Conservation (phyloP, 2,888 invertebrate genomes). For the Rhamphomyia laevipes region DNA sequence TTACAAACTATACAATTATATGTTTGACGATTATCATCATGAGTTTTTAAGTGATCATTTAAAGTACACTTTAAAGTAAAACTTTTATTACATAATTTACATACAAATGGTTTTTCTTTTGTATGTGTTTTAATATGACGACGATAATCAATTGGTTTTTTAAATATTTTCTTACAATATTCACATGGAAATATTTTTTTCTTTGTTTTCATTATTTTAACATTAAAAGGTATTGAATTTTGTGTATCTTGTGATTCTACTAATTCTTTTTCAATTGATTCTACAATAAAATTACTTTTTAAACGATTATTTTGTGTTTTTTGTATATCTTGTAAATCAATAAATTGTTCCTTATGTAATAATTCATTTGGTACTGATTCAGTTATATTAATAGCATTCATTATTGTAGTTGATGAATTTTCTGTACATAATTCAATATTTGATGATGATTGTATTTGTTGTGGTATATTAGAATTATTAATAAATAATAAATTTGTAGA, state of each 20-base stretch:
- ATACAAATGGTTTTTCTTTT: constrained; percentile 19
- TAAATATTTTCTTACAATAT: constrained; percentile 21
- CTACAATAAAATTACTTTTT: constrained; percentile 11
- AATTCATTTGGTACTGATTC: neutral
- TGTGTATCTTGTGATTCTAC: constrained; percentile 6
- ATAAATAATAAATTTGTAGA: no score
- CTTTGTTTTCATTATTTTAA: constrained; percentile 10
- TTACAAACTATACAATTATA: constrained; percentile 22
- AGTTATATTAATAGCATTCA: no score
- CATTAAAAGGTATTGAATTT: neutral
- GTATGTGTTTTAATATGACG: constrained; percentile 24
- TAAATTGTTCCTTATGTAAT: neutral
- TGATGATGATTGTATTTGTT: no score
- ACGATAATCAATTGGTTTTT: constrained; percentile 21
- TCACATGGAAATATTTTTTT: constrained; percentile 16
- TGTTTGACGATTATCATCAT: constrained; percentile 14
- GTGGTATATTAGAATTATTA: no score
- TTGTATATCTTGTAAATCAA: constrained; percentile 3
- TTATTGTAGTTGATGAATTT: no score
- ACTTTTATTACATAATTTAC: constrained; percentile 16
- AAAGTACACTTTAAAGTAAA: constrained; percentile 19
- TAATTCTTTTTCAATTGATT: constrained; percentile 11
- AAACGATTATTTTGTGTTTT: constrained; percentile 6
- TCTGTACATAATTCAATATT: no score
- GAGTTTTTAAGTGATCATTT: constrained; percentile 17